Base-by-base conservation (phyloP, 2,113 vertebrate genomes). In the Otolemur garnettii region DNA sequence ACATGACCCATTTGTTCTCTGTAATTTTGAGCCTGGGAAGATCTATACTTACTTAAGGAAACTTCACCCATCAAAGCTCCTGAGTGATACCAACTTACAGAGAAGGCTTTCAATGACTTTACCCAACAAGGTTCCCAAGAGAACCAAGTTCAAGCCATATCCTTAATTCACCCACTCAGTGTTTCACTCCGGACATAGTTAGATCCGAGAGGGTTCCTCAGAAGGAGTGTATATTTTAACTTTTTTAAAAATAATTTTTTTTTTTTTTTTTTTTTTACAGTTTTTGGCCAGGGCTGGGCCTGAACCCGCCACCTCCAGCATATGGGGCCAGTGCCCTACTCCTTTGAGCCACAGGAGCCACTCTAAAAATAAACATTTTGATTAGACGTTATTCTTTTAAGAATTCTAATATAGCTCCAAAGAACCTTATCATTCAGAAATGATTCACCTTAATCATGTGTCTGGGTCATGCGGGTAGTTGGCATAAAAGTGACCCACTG, bases 351-450 rank as follows among this genome's bases (percentile, higher is more conserved):
- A 38, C 38, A 38, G 38, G 38, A 38, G 38, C 38, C 38, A 3
- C 38, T 38, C 38, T 38, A 38, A 38, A 38, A 62, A 95, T n/a
- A 85, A 38, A 30, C 35, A 3, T 82, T 90, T 93, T 42, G 26
- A 75, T 92, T 90, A 88, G 38, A 90, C 10, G 75, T 1, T 4
- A 81, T 85, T 94, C 33, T 81, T 96, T 86, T 53, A 75, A 83
- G n/a, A 85, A 90, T 93, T 91, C 24, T 80, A 91, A 89, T 57
- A 7, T 2, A 60, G 96, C 97, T 80, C 15, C 17, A 92, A 74
- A 93, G 8, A 94, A 4, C 18, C 10, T 45, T 26, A 93, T 92
- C 42, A 90, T 91, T 96, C 33, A 83, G 60, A 98, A 95, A 74
- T 88, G 80, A 97, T 88, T 95, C 2, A 33, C 8, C 13, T 42